These are phyloP conservation scores for Rostratula benghalensis DNA, from an alignment of 2,113 vertebrate species.

Conservation along the genomic window DNA sequence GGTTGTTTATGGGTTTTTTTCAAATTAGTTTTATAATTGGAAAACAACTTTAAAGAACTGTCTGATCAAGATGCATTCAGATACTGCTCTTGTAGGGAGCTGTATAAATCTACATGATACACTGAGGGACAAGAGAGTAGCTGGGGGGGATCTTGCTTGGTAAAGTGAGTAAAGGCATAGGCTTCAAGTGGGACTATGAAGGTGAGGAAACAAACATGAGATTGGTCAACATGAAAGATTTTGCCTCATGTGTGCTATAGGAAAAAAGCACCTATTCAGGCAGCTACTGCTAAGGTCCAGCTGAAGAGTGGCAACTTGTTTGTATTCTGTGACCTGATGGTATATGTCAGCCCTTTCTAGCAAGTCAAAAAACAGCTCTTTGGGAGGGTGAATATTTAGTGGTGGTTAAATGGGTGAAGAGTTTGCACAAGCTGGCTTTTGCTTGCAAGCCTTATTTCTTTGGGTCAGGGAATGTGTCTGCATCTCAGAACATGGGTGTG, in stretches of 20 bases:
- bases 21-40: constrained; percentile 1
- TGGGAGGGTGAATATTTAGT: background rate
- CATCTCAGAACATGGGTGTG: background rate
- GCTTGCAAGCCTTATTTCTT: background rate
- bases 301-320: background rate
- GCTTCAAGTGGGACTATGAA: background rate
- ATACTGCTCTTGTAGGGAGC: background rate
- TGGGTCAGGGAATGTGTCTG: background rate
- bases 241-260: background rate
- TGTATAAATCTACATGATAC: background rate
- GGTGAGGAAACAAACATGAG: background rate
- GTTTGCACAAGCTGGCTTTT: background rate
- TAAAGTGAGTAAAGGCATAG: background rate
- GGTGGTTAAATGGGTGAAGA: background rate
- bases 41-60: background rate
- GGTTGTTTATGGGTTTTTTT: background rate
- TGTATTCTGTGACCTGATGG: background rate
- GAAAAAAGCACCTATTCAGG: background rate
- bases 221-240: background rate
- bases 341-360: background rate
- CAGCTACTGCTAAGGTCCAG: background rate
- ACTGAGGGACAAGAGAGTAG: background rate
- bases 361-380: background rate
- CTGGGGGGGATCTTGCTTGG: background rate
- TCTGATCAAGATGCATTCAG: background rate